phyloP scores from a whole-genome alignment of 2,113 vertebrate species.

The Perccottus glenii region DNA sequence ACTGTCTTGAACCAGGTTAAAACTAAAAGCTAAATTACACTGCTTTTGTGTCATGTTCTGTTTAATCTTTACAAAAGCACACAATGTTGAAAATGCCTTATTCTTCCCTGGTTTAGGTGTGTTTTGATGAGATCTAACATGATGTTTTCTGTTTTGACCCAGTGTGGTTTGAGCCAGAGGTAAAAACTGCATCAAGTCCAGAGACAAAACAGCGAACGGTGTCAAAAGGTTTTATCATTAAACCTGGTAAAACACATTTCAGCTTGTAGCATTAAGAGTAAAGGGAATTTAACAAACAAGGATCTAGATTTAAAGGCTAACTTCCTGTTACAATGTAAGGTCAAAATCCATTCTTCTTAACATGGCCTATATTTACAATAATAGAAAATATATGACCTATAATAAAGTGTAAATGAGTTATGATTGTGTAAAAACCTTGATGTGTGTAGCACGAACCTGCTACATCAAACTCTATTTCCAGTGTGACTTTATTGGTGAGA shows the following conservation, averaged over 20 bases:
- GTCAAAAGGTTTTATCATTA: conserved; percentile 9
- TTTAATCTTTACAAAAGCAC: background rate
- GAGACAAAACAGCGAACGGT: background rate
- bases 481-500: conserved; percentile 87
- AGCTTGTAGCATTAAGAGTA: background rate
- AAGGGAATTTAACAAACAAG: background rate
- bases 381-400: too few relatives aligned
- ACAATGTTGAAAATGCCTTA: background rate
- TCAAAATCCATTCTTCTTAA: too few relatives aligned
- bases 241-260: background rate
- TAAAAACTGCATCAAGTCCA: conserved; percentile 5
- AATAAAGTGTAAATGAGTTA: too few relatives aligned
- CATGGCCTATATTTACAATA: too few relatives aligned
- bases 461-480: conserved; percentile 95
- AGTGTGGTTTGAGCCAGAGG: background rate
- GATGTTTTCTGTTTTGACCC: background rate
- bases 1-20: too few relatives aligned
- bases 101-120: background rate
- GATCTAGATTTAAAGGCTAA: too few relatives aligned
- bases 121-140: background rate
- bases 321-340: too few relatives aligned
- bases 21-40: too few relatives aligned
- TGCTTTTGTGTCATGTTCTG: too few relatives aligned
- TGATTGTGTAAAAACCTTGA: background rate
- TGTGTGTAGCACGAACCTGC: conserved; percentile 80